phyloP scores from a whole-genome alignment of 2,888 invertebrate genomes.

The Antheraea assamensis region DNA sequence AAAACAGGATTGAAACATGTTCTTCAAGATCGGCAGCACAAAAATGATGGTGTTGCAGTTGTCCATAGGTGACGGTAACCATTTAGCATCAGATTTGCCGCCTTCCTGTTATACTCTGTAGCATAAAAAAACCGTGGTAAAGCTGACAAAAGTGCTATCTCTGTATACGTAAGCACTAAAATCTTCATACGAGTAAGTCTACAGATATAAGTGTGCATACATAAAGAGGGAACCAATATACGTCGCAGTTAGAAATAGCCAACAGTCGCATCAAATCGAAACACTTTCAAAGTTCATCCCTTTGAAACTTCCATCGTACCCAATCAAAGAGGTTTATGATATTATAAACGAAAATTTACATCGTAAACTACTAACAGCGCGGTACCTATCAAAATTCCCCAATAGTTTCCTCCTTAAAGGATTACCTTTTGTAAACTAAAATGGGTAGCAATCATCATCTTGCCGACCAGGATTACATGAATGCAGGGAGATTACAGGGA shows the following conservation, averaged over 20 bases:
- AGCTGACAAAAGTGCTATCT: no score
- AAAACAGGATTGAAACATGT: no score
- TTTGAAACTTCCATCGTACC: slow-evolving; percentile 62
- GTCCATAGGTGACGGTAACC: no score
- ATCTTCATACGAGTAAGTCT: no score
- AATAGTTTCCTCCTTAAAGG: slow-evolving; percentile 75
- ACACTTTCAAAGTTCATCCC: slow-evolving; percentile 41
- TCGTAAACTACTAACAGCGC: slow-evolving; percentile 76
- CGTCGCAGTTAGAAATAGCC: not conserved
- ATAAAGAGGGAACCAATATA: not conserved
- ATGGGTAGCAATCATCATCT: slow-evolving; percentile 80
- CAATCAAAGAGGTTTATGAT: slow-evolving; percentile 80
- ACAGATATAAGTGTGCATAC: no score
- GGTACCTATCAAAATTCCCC: slow-evolving; percentile 64
- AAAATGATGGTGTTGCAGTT: no score
- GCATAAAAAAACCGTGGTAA: no score
- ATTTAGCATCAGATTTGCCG: no score
- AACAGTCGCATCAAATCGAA: not conserved
- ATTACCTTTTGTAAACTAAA: slow-evolving; percentile 82
- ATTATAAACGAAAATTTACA: slow-evolving; percentile 77
- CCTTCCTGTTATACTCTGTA: no score
- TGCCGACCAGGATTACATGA: slow-evolving; percentile 73
- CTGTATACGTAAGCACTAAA: no score
- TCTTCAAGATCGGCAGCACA: no score
- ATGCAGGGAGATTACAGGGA: slow-evolving; percentile 49